Base-by-base conservation (phyloP, 1,140 invertebrate species). In the Drosophila bifasciata region DNA sequence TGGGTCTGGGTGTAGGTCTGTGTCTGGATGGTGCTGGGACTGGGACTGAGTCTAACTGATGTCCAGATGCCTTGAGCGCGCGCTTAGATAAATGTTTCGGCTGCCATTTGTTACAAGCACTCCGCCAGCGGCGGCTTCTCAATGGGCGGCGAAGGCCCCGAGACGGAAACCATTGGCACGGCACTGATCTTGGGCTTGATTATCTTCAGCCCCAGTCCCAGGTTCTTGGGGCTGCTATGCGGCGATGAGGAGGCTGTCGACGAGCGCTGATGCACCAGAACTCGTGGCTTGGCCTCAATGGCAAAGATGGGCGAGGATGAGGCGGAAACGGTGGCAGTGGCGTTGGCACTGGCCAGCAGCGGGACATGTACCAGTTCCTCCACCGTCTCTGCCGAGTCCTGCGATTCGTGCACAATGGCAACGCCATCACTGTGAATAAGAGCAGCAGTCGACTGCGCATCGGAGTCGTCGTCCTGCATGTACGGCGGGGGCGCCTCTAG, bases 101-200 rank as follows among this genome's bases (percentile, higher is more conserved):
- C 74, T 76, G 88, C 90, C 89, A 91, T 91, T 89, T 91, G 90
- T 91, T 91, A 91, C 90, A 91, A 91, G 55, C 88, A 91, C 46
- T 94, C 93, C 11, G 85, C 76, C 46, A 90, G 69, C 43, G 80
- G 80, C 19, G 89, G 89, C 77, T 94, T 93, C 63, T 95, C 94
- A 67, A 95, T 94, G 0, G 95, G 95, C 25, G 95, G 95, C n/a
- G 95, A 96, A 0, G 95, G 95, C 52, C 95, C 95, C 13, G 95
- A 96, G 7, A 96, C 93, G 28, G 95, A 96, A 3, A 96, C 92
- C 59, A 95, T 95, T 40, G 95, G 95, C 74, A 96, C 91, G 23
- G 95, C 95, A 61, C 95, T 95, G 62, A 94, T 93, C 51, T 93
- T 94, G 7, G 93, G 93, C 45, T 94, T 93, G 25, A 61, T 84